phyloP scores from a whole-genome alignment of 2,888 invertebrate species.

The Rotaria magnacalcarata region DNA sequence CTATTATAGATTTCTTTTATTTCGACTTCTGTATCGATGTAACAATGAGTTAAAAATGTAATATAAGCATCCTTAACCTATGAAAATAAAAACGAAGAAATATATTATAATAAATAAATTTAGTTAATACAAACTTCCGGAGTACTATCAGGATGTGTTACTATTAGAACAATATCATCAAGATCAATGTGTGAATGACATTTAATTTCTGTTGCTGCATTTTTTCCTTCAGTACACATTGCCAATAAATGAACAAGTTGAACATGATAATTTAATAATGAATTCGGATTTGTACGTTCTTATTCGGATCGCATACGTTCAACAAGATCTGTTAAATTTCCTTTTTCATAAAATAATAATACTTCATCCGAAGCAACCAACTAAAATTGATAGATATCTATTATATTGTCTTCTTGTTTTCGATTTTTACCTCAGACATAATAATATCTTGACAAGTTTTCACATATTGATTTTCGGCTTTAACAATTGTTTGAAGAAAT shows the following conservation, averaged over 20 bases:
- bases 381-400: too few relatives aligned
- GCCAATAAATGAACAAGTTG: conserved; percentile 83
- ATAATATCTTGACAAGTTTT: conserved; percentile 92
- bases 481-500: conserved; percentile 90
- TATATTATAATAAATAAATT: too few relatives aligned
- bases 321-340: conserved; percentile 58
- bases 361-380: conserved; percentile 23
- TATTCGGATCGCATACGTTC: conserved; percentile 81
- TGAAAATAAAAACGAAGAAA: conserved; percentile 42
- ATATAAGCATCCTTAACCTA: conserved; percentile 94
- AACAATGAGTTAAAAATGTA: conserved; percentile 95
- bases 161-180: conserved; percentile 94
- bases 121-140: background rate
- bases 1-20: conserved; percentile 89
- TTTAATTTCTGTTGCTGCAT: conserved; percentile 96
- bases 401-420: too few relatives aligned
- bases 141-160: conserved; percentile 68
- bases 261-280: conserved; percentile 74
- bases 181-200: conserved; percentile 91
- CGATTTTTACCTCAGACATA: conserved; percentile 78
- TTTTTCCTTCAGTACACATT: conserved; percentile 93
- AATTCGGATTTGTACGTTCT: conserved; percentile 72
- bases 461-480: conserved; percentile 89
- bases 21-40: conserved; percentile 98
- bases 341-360: conserved; percentile 31